Conservation (phyloP, 2,797 vertebrate genomes). For the Mus minutoides region DNA sequence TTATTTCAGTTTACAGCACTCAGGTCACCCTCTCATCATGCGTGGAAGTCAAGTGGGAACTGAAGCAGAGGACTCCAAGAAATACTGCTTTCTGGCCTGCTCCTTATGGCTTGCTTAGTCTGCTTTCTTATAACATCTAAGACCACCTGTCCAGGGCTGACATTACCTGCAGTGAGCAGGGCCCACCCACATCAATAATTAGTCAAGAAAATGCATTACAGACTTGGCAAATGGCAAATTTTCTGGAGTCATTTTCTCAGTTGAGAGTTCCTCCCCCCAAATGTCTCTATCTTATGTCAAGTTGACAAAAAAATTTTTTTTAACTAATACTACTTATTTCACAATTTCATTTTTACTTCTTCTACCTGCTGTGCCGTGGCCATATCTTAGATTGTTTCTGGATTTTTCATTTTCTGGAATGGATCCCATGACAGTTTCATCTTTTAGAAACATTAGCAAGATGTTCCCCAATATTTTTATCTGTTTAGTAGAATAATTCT, state of each 20-base stretch:
- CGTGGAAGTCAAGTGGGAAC: not conserved
- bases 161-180: too few relatives aligned
- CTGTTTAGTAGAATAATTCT: not conserved
- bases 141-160: not conserved
- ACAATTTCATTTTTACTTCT: not conserved
- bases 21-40: not conserved
- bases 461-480: not conserved
- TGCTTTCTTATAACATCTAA: not conserved
- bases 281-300: not conserved
- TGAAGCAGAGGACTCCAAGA: not conserved
- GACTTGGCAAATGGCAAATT: not conserved
- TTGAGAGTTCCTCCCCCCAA: not conserved
- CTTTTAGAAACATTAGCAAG: slow-evolving; percentile 10
- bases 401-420: not conserved
- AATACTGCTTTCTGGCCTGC: not conserved
- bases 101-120: too few relatives aligned
- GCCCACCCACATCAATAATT: not conserved
- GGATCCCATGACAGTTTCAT: not conserved
- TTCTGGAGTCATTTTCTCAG: not conserved
- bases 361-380: not conserved
- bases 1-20: not conserved
- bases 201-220: not conserved
- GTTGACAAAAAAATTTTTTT: not conserved
- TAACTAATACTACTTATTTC: not conserved
- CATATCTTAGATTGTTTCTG: not conserved